Base-by-base conservation (phyloP, 1,140 invertebrate genomes). In the Psilanteris sp. region DNA sequence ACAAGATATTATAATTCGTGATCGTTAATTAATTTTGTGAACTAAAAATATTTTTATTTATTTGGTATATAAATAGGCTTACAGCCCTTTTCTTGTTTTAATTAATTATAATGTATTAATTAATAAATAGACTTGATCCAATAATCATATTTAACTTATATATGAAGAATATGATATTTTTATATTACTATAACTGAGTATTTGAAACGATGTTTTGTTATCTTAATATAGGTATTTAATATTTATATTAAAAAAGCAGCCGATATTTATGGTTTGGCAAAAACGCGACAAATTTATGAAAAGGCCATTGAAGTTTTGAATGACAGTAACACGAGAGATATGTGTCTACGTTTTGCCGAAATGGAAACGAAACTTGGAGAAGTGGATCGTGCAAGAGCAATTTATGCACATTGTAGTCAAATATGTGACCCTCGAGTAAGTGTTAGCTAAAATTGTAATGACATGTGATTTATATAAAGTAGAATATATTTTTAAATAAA, bases 191-290 rank as follows among this genome's bases (percentile, higher is more conserved):
- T n/a, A n/a, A n/a, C n/a, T n/a, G n/a, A n/a, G n/a, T n/a, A n/a
- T n/a, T n/a, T n/a, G n/a, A n/a, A n/a, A n/a, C n/a, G n/a, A n/a
- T n/a, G n/a, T n/a, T n/a, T n/a, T n/a, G n/a, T n/a, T n/a, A n/a
- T n/a, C n/a, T n/a, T n/a, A n/a, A n/a, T n/a, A n/a, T 78, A 94
- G 91, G 96, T 99, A 92, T 99, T 96, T 85, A 99, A 99, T 85
- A 97, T 99, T 77, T 99, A 99, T 82, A 96, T 99, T 24, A 98
- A 98, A 87, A 96, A 98, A 89, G 98, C 97, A 15, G 96, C 97
- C 0, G 96, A 99, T 86, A 96, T 99, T 72, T 99, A 98, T 90
- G 98, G 98, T 15, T 92, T 99, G 0, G 97, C 98, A 0, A 95
- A 98, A 82, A 99, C 97, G 1, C 88, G 98, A 29, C 93, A 97